Percentiles rank a stretch among this genome's conserved stretches.
phyloP scores from a whole-genome alignment of 2,113 vertebrate genomes.

The Lagenorhynchus albirostris region DNA sequence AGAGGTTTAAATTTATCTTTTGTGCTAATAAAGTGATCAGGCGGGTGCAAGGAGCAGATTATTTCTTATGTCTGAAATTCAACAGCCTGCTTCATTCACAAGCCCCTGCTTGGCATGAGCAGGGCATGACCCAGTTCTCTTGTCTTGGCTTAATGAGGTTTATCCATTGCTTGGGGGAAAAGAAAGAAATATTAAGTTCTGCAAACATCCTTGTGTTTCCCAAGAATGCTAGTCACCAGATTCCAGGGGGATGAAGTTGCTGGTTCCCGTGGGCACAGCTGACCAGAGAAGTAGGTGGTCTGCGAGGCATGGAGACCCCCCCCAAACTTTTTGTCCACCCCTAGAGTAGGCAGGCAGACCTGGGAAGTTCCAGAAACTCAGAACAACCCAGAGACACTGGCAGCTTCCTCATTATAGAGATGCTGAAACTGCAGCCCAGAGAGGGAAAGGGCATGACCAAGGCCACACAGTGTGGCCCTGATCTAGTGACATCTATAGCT shows the following conservation, averaged over 20 bases:
- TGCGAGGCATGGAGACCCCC: background rate
- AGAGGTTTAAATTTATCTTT: slow-evolving; percentile 57
- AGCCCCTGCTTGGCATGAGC: slow-evolving; percentile 31
- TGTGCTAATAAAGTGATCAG: slow-evolving; percentile 59
- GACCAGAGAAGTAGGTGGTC: background rate
- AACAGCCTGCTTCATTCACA: slow-evolving; percentile 44
- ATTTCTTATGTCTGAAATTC: slow-evolving; percentile 47
- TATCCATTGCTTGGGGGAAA: slow-evolving; percentile 35
- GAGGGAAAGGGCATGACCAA: background rate
- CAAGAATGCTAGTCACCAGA: background rate
- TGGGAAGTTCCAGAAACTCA: background rate
- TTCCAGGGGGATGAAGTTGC: background rate
- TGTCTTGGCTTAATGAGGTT: slow-evolving; percentile 23
- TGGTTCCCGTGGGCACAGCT: background rate
- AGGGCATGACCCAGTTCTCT: slow-evolving; percentile 64
- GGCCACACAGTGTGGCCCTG: background rate
- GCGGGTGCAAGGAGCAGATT: slow-evolving; percentile 45
- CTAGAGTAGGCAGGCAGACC: background rate
- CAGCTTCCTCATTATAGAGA: background rate
- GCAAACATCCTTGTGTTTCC: slow-evolving; percentile 36
- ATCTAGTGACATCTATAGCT: background rate
- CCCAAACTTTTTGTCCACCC: background rate
- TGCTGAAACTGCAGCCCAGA: background rate
- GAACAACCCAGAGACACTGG: background rate
- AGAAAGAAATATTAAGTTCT: slow-evolving; percentile 36